Percentiles rank a stretch among this genome's conserved stretches.
Evolutionary conservation across 2,888 invertebrate species (phyloP).

Genomic region (Limenitis camilla): DNA sequence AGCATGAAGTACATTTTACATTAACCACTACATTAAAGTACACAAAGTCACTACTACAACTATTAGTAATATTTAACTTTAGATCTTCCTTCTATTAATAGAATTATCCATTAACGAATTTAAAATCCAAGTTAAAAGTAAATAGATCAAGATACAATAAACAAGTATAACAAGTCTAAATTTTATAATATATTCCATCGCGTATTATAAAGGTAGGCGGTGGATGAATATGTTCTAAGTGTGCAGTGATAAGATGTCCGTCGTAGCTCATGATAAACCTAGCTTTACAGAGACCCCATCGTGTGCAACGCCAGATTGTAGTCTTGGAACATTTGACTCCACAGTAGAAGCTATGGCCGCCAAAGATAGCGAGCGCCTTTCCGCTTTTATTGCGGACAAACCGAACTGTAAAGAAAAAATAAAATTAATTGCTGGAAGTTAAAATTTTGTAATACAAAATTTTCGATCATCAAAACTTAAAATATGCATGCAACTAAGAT

Average conservation of each 20-base stretch:
- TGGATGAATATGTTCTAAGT: conserved; percentile 25
- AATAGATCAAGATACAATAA: too few relatives aligned
- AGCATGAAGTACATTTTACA: too few relatives aligned
- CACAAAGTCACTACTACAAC: too few relatives aligned
- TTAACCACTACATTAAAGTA: too few relatives aligned
- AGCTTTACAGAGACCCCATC: conserved; percentile 28
- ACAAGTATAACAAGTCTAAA: too few relatives aligned
- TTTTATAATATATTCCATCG: too few relatives aligned
- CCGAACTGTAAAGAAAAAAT: conserved; percentile 25
- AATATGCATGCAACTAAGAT: too few relatives aligned
- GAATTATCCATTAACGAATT: too few relatives aligned
- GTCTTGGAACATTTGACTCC: conserved; percentile 20
- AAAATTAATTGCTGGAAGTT: not conserved
- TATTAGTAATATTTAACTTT: too few relatives aligned
- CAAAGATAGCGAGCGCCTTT: conserved; percentile 30
- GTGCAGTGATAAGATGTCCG: conserved; percentile 16
- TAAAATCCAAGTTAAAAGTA: too few relatives aligned
- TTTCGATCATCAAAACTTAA: too few relatives aligned
- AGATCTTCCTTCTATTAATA: too few relatives aligned
- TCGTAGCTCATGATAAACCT: conserved; percentile 24
- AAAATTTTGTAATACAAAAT: not conserved
- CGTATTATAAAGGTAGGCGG: conserved; percentile 25
- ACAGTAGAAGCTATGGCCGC: conserved; percentile 33
- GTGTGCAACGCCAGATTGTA: conserved; percentile 31
- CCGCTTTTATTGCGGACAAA: conserved; percentile 28